These are phyloP conservation scores for Calliopum simillimum DNA, from an alignment of 2,888 invertebrate genomes.

Conservation along the genomic window DNA sequence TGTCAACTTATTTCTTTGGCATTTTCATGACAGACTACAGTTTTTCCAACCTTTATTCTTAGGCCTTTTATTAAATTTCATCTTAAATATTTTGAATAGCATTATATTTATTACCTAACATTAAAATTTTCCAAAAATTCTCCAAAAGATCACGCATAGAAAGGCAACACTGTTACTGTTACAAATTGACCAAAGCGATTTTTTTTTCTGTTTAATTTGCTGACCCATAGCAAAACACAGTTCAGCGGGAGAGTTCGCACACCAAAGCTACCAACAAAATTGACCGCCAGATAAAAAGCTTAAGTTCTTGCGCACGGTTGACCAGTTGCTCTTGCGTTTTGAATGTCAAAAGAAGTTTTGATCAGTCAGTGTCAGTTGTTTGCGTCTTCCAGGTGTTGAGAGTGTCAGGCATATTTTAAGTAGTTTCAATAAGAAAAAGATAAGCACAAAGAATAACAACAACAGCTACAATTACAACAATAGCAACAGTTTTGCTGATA, in stretches of 20 bases:
- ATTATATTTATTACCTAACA: too few relatives aligned
- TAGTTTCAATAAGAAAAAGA: neutral
- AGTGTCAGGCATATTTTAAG: neutral
- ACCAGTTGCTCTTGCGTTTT: constrained; percentile 57
- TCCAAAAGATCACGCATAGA: too few relatives aligned
- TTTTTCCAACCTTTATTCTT: too few relatives aligned
- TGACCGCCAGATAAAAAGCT: constrained; percentile 62
- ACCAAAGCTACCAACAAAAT: constrained; percentile 36
- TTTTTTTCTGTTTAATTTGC: neutral
- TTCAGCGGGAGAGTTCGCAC: neutral
- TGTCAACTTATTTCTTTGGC: too few relatives aligned
- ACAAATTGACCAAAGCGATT: too few relatives aligned
- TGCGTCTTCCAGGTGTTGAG: neutral
- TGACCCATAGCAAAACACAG: constrained; percentile 33
- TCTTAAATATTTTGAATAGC: too few relatives aligned
- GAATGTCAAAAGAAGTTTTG: constrained; percentile 49
- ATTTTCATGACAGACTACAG: too few relatives aligned
- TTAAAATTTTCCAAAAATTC: too few relatives aligned
- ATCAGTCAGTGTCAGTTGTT: neutral
- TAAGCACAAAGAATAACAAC: neutral
- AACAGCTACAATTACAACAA: neutral
- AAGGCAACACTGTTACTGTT: too few relatives aligned
- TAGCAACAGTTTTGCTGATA: neutral
- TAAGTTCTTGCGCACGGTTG: constrained; percentile 54
- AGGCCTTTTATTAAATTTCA: too few relatives aligned